phyloP scores from a whole-genome alignment of 2,888 invertebrate species.

The Entomobrya proxima region DNA sequence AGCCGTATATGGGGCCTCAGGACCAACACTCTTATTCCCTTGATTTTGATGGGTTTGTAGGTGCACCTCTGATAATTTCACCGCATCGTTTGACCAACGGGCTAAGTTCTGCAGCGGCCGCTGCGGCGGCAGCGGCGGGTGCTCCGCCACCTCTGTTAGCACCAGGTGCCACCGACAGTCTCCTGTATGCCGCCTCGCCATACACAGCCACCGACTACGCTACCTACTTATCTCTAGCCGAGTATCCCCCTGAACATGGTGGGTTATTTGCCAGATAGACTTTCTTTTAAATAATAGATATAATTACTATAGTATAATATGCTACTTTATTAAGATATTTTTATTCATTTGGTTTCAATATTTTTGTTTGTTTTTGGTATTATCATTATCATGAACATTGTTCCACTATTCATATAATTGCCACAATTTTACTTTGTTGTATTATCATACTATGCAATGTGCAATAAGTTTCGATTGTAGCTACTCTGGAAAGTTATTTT shows the following conservation, averaged over 20 bases:
- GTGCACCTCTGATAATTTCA: conserved; percentile 94
- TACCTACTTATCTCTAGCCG: conserved; percentile 90
- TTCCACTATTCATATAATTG: conserved; percentile 32
- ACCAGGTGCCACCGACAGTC: conserved; percentile 85
- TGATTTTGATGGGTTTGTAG: conserved; percentile 77
- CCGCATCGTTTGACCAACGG: conserved; percentile 79
- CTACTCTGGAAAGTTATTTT: conserved; percentile 23
- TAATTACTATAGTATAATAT: conserved; percentile 28
- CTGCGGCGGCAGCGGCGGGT: conserved; percentile 81
- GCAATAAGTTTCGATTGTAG: background rate
- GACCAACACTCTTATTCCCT: conserved; percentile 71
- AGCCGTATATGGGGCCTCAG: conserved; percentile 70
- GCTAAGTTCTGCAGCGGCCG: conserved; percentile 81
- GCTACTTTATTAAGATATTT: conserved; percentile 37
- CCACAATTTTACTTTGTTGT: background rate
- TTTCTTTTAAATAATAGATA: conserved; percentile 58
- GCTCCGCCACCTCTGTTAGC: conserved; percentile 82
- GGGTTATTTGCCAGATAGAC: conserved; percentile 75
- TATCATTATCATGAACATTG: conserved; percentile 18
- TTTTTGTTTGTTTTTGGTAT: conserved; percentile 29
- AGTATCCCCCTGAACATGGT: conserved; percentile 76
- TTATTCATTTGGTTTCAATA: conserved; percentile 39
- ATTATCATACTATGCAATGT: conserved; percentile 20
- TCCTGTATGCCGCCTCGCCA: conserved; percentile 85
- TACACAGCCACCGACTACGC: conserved; percentile 86